Conservation (phyloP, 2,113 vertebrate genomes). For the Bagarius yarrelli region DNA sequence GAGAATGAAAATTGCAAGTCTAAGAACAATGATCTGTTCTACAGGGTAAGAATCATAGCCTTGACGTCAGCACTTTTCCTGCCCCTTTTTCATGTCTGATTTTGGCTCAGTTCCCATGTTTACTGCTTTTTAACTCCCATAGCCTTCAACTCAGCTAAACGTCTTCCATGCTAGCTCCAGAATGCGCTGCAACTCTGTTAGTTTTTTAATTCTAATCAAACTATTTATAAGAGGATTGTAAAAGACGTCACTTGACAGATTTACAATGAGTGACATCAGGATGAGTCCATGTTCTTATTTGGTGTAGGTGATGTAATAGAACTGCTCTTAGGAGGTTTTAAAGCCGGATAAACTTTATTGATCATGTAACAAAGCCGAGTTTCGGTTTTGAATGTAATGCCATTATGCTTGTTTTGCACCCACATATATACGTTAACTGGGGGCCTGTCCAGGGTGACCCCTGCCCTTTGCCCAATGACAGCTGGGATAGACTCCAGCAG, state of each 20-base stretch:
- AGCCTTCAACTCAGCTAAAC: conserved; percentile 48
- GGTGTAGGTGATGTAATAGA: too few relatives aligned
- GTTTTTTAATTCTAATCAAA: conserved; percentile 49
- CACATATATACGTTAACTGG: too few relatives aligned
- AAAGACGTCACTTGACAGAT: conserved; percentile 19
- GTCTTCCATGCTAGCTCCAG: conserved; percentile 20
- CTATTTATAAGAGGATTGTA: conserved; percentile 18
- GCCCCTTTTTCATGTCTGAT: background rate
- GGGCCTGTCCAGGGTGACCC: too few relatives aligned
- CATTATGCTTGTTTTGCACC: too few relatives aligned
- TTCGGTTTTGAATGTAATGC: too few relatives aligned
- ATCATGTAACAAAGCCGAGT: too few relatives aligned
- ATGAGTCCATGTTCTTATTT: too few relatives aligned
- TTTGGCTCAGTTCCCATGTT: background rate
- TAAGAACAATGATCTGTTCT: conserved; percentile 27
- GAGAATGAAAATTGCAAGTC: background rate
- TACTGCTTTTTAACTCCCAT: conserved; percentile 7
- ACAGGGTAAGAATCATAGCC: conserved; percentile 4
- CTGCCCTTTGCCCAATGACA: too few relatives aligned
- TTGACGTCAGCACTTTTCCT: background rate
- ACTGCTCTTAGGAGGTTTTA: too few relatives aligned
- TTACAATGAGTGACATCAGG: conserved; percentile 22
- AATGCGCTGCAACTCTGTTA: conserved; percentile 40
- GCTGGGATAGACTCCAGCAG: too few relatives aligned
- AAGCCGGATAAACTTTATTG: too few relatives aligned